phyloP scores from a whole-genome alignment of 2,797 vertebrate genomes.

The Spinibarbus caldwelli region DNA sequence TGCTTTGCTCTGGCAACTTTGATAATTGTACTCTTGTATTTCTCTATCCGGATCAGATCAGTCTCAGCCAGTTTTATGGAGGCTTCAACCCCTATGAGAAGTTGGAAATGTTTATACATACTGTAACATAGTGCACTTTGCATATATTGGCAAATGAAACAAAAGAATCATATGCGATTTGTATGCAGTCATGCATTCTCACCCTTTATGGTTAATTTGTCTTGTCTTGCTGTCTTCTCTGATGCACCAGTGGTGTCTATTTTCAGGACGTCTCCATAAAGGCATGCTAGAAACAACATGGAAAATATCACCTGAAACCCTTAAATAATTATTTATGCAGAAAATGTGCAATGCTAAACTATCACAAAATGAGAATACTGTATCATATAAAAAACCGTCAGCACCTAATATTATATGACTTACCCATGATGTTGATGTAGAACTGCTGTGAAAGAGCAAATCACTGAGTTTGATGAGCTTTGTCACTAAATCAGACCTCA shows the following conservation, averaged over 20 bases:
- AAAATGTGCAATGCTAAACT: not conserved
- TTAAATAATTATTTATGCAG: not conserved
- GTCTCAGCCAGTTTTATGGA: constrained; percentile 60
- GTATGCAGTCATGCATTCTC: not conserved
- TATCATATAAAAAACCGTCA: not conserved
- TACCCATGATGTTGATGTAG: constrained; percentile 44
- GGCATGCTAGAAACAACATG: constrained; percentile 27
- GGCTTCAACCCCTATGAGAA: constrained; percentile 60
- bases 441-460: not conserved
- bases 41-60: constrained; percentile 55
- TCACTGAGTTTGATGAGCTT: not conserved
- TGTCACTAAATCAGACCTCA: not conserved
- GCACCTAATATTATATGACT: constrained; percentile 3
- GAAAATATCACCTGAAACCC: not conserved
- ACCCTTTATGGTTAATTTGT: constrained; percentile 43
- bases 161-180: not conserved
- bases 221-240: constrained; percentile 48
- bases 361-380: not conserved
- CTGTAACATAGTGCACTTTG: not conserved
- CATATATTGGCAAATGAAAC: not conserved
- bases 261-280: constrained; percentile 60
- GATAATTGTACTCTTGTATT: constrained; percentile 59
- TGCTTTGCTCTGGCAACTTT: constrained; percentile 54
- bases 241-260: constrained; percentile 67
- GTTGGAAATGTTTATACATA: not conserved